Evolutionary conservation across 2,113 vertebrate genomes (phyloP).

Genomic region (Cacatua alba): DNA sequence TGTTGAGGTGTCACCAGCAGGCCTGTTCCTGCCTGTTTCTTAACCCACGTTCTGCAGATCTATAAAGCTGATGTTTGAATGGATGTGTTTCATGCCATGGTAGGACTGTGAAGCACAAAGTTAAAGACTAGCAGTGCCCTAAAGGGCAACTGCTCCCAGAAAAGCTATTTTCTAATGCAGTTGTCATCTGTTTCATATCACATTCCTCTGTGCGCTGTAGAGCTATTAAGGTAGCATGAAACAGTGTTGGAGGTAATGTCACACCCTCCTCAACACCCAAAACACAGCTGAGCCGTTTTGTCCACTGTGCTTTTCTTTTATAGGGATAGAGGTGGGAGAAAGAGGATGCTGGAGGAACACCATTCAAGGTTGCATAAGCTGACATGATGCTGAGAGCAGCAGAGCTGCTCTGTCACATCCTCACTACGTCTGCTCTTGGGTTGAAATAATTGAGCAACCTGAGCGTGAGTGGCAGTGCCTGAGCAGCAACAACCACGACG

Average conservation of each 20-base stretch:
- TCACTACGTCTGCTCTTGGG: fast-evolving
- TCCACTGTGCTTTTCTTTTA: background rate
- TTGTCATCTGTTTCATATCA: background rate
- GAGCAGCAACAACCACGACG: background rate
- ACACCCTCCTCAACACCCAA: background rate
- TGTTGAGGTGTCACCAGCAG: background rate
- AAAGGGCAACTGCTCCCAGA: background rate
- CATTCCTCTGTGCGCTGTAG: background rate
- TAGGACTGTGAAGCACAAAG: background rate
- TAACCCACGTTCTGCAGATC: background rate
- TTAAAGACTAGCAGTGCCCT: background rate
- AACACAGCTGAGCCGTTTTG: background rate
- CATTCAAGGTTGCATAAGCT: background rate
- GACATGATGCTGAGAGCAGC: background rate
- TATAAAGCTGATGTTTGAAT: background rate
- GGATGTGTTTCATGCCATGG: too few species aligned
- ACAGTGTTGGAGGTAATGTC: background rate
- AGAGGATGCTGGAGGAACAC: background rate
- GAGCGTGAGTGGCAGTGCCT: fast-evolving
- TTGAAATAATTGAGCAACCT: background rate
- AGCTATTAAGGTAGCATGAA: background rate
- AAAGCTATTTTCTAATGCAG: background rate
- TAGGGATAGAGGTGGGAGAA: background rate
- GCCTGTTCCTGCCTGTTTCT: background rate
- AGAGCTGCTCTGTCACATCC: background rate